Conservation (phyloP, 1,140 invertebrate species). For the Diorhabda carinulata region DNA sequence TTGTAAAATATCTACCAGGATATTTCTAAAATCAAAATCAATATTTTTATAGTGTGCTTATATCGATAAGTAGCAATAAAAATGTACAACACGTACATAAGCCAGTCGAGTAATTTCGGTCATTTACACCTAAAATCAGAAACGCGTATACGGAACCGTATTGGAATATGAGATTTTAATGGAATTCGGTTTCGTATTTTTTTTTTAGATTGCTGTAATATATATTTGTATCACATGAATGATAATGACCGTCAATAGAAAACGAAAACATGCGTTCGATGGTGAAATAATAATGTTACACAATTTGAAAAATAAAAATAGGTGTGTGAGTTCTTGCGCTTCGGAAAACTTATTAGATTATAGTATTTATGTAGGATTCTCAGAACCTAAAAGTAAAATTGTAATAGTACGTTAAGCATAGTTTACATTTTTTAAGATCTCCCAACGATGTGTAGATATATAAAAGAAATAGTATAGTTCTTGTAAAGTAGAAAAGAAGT, state of each 20-base stretch:
- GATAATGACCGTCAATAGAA: constrained; percentile 1
- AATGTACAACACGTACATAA: background rate
- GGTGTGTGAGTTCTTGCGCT: too few species aligned
- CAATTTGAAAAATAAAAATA: background rate
- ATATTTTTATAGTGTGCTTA: background rate
- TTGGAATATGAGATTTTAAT: background rate
- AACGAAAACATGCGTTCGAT: background rate
- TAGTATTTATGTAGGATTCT: too few species aligned
- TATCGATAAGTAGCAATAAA: background rate
- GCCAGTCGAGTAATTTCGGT: background rate
- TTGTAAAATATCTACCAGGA: too few species aligned
- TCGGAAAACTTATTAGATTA: too few species aligned
- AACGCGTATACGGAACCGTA: background rate
- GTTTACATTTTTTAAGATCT: too few species aligned
- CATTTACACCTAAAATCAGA: background rate
- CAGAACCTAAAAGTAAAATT: too few species aligned
- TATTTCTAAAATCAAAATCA: too few species aligned
- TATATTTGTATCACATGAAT: background rate
- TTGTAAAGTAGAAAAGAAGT: too few species aligned
- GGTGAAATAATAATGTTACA: background rate
- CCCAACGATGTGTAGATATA: too few species aligned
- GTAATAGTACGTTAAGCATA: too few species aligned
- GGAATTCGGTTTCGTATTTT: background rate
- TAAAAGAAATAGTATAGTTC: too few species aligned
- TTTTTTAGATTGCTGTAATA: background rate